Percentiles rank a stretch among this genome's conserved stretches.
Conservation (phyloP, 30 jellyfish, hydroid and myxozoan species). For the Aurelia sp. region DNA sequence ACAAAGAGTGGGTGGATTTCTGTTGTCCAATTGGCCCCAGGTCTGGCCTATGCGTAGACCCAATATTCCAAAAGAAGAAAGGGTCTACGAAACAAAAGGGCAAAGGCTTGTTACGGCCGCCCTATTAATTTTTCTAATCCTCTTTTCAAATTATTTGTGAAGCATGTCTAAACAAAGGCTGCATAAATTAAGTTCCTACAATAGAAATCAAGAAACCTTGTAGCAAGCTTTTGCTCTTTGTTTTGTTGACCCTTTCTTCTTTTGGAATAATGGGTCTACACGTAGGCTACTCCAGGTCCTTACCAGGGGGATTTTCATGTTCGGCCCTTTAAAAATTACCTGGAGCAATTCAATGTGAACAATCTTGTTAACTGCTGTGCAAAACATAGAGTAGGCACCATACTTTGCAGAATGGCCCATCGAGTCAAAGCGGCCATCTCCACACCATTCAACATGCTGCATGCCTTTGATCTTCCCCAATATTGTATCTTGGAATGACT, state of each 20-base stretch:
- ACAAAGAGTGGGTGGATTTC: background rate
- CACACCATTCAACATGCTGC: slow-evolving; percentile 23
- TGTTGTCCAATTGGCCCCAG: background rate
- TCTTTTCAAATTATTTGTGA: too few species aligned
- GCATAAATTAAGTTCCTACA: too few species aligned
- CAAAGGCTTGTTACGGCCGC: too few species aligned
- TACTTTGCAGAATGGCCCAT: slow-evolving; percentile 37
- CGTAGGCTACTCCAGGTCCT: too few species aligned
- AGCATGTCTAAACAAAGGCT: too few species aligned
- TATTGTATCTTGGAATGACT: slow-evolving; percentile 4
- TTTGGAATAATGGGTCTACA: too few species aligned
- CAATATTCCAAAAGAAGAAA: too few species aligned
- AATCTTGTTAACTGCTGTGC: slow-evolving; percentile 10
- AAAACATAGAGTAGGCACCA: slow-evolving; percentile 34
- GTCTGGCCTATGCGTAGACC: background rate
- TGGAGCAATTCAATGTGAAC: slow-evolving; percentile 20
- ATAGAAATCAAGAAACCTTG: too few species aligned
- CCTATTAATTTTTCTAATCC: too few species aligned
- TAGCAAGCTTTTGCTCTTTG: too few species aligned
- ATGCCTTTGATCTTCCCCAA: slow-evolving; percentile 1
- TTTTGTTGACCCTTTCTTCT: too few species aligned
- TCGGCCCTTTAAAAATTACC: background rate
- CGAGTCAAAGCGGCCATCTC: slow-evolving; percentile 56
- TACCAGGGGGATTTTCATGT: background rate
- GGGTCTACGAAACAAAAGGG: too few species aligned